Evolutionary conservation across 2,797 vertebrate species (phyloP).

Genomic region (Propithecus perrieri): DNA sequence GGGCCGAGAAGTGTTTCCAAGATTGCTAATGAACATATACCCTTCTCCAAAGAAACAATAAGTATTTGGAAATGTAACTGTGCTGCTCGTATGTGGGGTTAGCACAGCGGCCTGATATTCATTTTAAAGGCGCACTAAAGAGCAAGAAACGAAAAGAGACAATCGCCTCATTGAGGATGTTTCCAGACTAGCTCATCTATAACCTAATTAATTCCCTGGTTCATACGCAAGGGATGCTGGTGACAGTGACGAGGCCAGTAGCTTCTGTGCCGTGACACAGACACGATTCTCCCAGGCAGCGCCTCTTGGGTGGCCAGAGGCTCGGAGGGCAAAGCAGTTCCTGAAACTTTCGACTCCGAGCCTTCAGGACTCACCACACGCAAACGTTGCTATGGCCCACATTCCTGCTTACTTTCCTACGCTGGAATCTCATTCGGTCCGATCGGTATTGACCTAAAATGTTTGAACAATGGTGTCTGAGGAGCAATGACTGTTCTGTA

Average conservation of each 20-base stretch:
- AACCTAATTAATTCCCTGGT: not conserved
- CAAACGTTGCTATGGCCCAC: not conserved
- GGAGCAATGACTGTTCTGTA: not conserved
- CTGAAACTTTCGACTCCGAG: not conserved
- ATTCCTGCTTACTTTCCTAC: not conserved
- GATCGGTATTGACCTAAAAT: not conserved
- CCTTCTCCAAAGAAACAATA: not conserved
- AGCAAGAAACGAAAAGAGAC: not conserved
- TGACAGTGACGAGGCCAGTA: too few species aligned
- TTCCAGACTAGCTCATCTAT: not conserved
- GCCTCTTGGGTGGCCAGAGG: not conserved
- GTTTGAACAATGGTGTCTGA: not conserved
- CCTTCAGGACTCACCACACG: accelerated
- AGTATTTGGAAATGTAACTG: not conserved
- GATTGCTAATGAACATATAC: not conserved
- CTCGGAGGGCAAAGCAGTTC: not conserved
- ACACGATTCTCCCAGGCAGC: accelerated
- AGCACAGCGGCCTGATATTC: not conserved
- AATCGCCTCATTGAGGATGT: not conserved
- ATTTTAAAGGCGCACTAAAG: not conserved
- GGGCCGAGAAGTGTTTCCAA: not conserved
- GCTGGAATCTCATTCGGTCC: not conserved
- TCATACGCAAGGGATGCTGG: too few species aligned
- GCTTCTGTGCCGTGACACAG: not conserved
- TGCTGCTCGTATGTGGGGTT: not conserved